Evolutionary conservation across 2,888 invertebrate genomes (phyloP), one percentile per base, ranked within the genome.

Genomic region (Zygaena filipendulae): DNA sequence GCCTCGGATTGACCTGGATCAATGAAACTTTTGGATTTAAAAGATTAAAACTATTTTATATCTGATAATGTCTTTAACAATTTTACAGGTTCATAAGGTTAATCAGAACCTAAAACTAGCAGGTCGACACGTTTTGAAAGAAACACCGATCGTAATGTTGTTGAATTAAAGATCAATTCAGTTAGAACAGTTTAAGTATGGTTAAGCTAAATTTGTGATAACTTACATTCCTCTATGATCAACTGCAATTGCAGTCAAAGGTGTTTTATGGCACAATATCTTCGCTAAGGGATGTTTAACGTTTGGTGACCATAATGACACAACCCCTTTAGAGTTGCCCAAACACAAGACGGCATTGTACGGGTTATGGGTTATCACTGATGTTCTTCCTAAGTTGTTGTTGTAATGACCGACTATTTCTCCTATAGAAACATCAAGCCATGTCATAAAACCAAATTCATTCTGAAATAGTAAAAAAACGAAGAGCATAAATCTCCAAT

Each of bases 251-350:
- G 92, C 88, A 8, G 87, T 85, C 30, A 98, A 71, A 1, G 92
- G 87, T 13, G 91, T 85, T 43, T 86, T 84, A 58, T 99, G 98
- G 50, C 96, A 95, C 14, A 99, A 71, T 82, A 99, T 87, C 62
- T 93, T 93, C 0, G 91, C 95, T 24, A 98, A 69, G 0, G 97
- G 92, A 35, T 93, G 87, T 40, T 87, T 86, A 0, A 85, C 81
- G 47, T 87, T 94, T 0, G 99, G 99, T 3, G 95, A 87, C 99
- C 98, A 99, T 84, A 99, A 86, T 0, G 93, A 90, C 0, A 99
- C 95, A 0, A 92, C 88, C 9, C 97, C 97, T 64, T 91, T 91
- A 0, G 91, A 82, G 60, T 94, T 91, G 1, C 97, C 98, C n/a
- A 94, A 70, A 50, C 93, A 92, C 3, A 97, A 56, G 2, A 95